Conservation (phyloP, 64 coral and sea anemone genomes). For the Stichodactyla helianthus region DNA sequence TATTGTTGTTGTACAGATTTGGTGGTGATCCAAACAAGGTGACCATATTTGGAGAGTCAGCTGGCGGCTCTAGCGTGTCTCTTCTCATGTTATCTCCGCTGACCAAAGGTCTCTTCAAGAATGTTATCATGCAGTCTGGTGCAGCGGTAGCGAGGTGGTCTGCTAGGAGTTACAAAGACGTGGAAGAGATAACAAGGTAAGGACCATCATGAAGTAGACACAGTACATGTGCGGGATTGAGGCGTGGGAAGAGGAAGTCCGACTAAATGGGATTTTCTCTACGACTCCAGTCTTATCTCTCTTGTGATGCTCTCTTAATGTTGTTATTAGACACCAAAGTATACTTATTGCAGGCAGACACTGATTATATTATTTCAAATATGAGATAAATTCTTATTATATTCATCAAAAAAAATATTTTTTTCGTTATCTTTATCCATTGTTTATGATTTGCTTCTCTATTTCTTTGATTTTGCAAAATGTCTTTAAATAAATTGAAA, state of each 20-base stretch:
- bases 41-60: slow-evolving; percentile 49
- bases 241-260: no score
- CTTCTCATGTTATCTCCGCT: slow-evolving; percentile 50
- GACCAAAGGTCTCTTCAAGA: slow-evolving; percentile 30
- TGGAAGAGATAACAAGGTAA: slow-evolving; percentile 38
- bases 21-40: slow-evolving; percentile 38
- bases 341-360: no score
- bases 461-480: no score
- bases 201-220: not conserved
- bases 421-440: no score
- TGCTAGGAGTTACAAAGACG: slow-evolving; percentile 4
- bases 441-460: no score
- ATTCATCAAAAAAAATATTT: no score
- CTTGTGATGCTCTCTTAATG: not conserved
- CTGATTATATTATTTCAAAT: no score
- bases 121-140: slow-evolving; percentile 41
- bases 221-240: not conserved
- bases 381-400: no score
- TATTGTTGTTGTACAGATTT: slow-evolving; percentile 9
- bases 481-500: no score
- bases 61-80: slow-evolving; percentile 33
- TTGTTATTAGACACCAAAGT: not conserved
- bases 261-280: no score
- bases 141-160: slow-evolving; percentile 40
- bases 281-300: not conserved